phyloP scores from a whole-genome alignment of 2,888 invertebrate species.

The Hydrotaea cyrtoneurina region DNA sequence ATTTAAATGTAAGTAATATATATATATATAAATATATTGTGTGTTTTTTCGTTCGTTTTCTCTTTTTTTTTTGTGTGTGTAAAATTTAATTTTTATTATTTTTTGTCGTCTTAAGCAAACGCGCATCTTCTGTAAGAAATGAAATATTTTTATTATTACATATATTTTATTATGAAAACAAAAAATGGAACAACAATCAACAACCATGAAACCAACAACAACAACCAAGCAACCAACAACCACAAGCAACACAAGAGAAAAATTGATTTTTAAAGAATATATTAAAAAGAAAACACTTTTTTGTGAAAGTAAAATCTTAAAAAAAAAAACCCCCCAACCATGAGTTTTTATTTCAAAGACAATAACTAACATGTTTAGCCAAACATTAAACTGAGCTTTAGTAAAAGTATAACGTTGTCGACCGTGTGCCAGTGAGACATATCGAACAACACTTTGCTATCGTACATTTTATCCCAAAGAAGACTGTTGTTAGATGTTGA shows the following conservation, averaged over 20 bases:
- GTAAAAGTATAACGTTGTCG: too few relatives aligned
- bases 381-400: too few relatives aligned
- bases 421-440: too few relatives aligned
- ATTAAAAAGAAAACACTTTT: slow-evolving; percentile 33
- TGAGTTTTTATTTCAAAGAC: slow-evolving; percentile 49
- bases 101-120: slow-evolving; percentile 28
- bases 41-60: slow-evolving; percentile 3
- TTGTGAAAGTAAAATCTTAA: slow-evolving; percentile 35
- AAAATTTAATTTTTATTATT: slow-evolving; percentile 26
- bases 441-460: too few relatives aligned
- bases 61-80: neutral
- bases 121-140: slow-evolving; percentile 23
- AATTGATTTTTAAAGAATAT: slow-evolving; percentile 39
- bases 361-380: too few relatives aligned
- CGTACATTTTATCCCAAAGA: too few relatives aligned
- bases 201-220: slow-evolving; percentile 23
- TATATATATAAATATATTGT: too few relatives aligned
- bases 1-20: neutral
- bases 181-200: slow-evolving; percentile 38
- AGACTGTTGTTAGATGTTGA: too few relatives aligned
- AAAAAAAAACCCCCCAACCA: slow-evolving; percentile 47
- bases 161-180: slow-evolving; percentile 36
- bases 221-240: slow-evolving; percentile 17
- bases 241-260: slow-evolving; percentile 27
- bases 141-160: slow-evolving; percentile 27